Conservation (phyloP, 2,797 vertebrate species). For the Chelon auratus region DNA sequence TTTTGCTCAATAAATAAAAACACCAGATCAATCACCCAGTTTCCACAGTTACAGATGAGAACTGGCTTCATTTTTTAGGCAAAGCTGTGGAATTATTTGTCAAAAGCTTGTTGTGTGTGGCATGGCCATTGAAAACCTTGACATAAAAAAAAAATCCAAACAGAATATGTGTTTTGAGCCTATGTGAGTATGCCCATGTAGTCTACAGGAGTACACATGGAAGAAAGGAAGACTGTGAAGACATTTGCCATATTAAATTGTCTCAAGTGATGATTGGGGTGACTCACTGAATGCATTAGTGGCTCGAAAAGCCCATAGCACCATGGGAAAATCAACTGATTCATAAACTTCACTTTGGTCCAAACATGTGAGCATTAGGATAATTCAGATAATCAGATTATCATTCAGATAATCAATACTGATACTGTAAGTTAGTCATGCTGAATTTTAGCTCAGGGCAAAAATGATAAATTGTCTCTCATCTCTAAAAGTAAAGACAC, state of each 20-base stretch:
- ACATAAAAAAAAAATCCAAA: neutral
- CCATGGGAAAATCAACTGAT: conserved; percentile 1
- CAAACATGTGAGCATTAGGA: neutral
- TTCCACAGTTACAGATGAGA: conserved; percentile 31
- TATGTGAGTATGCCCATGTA: neutral
- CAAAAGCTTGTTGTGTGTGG: neutral
- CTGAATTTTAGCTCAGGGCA: neutral
- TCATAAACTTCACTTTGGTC: neutral
- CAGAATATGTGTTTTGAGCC: neutral
- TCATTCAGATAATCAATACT: neutral
- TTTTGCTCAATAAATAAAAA: conserved; percentile 62
- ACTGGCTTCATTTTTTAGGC: conserved; percentile 30
- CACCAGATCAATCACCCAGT: conserved; percentile 51
- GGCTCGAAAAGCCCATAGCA: neutral
- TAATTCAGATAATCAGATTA: neutral
- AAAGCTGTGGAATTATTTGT: conserved; percentile 26
- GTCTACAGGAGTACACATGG: conserved; percentile 16
- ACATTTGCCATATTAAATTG: conserved; percentile 3
- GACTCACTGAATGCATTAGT: conserved; percentile 3
- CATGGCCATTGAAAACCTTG: neutral
- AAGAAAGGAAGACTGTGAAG: neutral
- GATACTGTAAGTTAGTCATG: neutral
- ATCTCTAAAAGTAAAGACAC: conserved; percentile 8
- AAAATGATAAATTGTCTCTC: neutral
- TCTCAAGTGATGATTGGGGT: conserved; percentile 10